Percentiles rank a stretch among this genome's conserved stretches.
These are phyloP conservation scores for Drosophila takahashii DNA, from an alignment of 1,140 invertebrate species.

Conservation along the genomic window DNA sequence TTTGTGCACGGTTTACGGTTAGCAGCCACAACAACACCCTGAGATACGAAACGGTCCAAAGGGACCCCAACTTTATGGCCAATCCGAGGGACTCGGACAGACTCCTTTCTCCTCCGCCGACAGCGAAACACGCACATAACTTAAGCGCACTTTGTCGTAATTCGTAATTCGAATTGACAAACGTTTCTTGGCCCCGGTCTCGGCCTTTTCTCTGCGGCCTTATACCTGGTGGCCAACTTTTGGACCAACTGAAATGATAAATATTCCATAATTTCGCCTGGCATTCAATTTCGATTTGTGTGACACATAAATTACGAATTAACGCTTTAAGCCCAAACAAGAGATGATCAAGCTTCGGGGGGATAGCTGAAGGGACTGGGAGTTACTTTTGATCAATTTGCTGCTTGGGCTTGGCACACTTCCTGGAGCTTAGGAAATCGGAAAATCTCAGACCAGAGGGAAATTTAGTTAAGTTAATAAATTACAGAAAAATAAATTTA, in stretches of 20 bases:
- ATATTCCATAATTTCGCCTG: slow-evolving; percentile 84
- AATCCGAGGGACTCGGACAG: background rate
- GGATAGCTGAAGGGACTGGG: background rate
- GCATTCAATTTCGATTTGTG: slow-evolving; percentile 84
- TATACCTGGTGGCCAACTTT: slow-evolving; percentile 20
- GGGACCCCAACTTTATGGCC: slow-evolving; percentile 69
- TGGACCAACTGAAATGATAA: slow-evolving; percentile 72
- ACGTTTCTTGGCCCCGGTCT: slow-evolving; percentile 48
- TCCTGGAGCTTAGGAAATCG: slow-evolving; percentile 26
- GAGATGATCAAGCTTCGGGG: background rate
- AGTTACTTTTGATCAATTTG: slow-evolving; percentile 34
- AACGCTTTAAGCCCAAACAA: slow-evolving; percentile 80
- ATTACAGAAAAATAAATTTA: background rate
- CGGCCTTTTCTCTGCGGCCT: too few species aligned
- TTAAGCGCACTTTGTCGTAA: slow-evolving; percentile 83
- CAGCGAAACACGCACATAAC: slow-evolving; percentile 57
- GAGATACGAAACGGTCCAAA: too few species aligned
- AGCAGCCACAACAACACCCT: slow-evolving; percentile 54
- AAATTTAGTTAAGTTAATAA: background rate
- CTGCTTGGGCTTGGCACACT: slow-evolving; percentile 14
- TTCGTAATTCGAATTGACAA: slow-evolving; percentile 84
- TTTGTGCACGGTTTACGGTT: slow-evolving; percentile 61
- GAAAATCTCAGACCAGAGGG: background rate
- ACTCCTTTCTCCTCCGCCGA: slow-evolving; percentile 23
- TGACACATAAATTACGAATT: slow-evolving; percentile 85